Conservation (phyloP, 2,113 vertebrate genomes). For the Rhinogobius similis region DNA sequence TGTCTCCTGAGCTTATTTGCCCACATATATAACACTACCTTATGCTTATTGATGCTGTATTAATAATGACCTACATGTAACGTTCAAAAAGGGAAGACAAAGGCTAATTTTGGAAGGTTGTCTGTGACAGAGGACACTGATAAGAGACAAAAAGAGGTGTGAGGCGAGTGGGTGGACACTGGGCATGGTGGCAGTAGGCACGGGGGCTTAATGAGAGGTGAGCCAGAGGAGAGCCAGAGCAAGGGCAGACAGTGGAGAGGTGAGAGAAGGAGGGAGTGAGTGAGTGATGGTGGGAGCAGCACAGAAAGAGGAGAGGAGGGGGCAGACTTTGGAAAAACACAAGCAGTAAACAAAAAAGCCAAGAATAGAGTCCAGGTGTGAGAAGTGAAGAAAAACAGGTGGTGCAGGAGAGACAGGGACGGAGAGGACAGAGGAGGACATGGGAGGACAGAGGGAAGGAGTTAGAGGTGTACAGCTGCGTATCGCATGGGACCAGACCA, state of each 20-base stretch:
- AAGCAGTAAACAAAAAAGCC: constrained; percentile 70
- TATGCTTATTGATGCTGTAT: constrained; percentile 1
- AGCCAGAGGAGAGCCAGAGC: constrained; percentile 75
- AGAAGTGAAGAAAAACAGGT: constrained; percentile 61
- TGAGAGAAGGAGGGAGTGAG: constrained; percentile 71
- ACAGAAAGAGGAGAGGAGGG: constrained; percentile 32
- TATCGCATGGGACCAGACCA: neutral
- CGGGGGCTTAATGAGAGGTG: constrained; percentile 77
- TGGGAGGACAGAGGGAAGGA: constrained; percentile 18
- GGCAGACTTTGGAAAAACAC: constrained; percentile 59
- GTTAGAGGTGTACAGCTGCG: constrained; percentile 7
- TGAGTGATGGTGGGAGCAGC: constrained; percentile 68
- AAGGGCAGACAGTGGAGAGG: constrained; percentile 70
- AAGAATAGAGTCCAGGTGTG: constrained; percentile 74
- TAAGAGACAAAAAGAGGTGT: constrained; percentile 60
- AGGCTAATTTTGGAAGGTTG: constrained; percentile 7
- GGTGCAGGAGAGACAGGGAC: constrained; percentile 43
- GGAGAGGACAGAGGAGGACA: constrained; percentile 50
- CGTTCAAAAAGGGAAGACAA: constrained; percentile 1
- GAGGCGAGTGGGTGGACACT: constrained; percentile 74
- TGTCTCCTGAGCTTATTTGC: neutral
- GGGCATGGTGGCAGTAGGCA: constrained; percentile 69
- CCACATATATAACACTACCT: neutral
- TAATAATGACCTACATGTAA: constrained; percentile 4
- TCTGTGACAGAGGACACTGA: constrained; percentile 37